Evolutionary conservation across 2,888 invertebrate genomes (phyloP).

Genomic region (Sinhomidia bicolor): DNA sequence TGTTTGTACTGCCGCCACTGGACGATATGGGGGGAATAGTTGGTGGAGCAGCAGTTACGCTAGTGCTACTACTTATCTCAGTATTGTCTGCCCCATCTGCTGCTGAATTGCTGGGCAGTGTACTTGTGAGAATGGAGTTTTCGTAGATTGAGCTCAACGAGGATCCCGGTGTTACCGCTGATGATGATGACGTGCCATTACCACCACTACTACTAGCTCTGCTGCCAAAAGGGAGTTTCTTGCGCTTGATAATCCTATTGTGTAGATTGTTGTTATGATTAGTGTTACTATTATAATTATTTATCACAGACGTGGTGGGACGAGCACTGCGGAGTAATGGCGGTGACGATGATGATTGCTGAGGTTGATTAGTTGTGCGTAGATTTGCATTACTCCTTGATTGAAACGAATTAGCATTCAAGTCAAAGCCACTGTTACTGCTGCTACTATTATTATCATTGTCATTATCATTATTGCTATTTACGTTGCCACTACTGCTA

Average conservation of each 20-base stretch:
- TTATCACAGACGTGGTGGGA: conserved; percentile 76
- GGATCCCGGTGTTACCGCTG: too few relatives aligned
- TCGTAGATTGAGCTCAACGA: conserved; percentile 53
- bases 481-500: conserved; percentile 15
- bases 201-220: conserved; percentile 41
- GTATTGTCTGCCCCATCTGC: not conserved
- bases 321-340: conserved; percentile 67
- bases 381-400: conserved; percentile 62
- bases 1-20: not conserved
- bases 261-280: conserved; percentile 68
- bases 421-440: conserved; percentile 35
- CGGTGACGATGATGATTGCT: not conserved
- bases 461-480: not conserved
- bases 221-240: conserved; percentile 70
- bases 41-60: too few relatives aligned
- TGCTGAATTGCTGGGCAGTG: not conserved
- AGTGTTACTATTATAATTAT: conserved; percentile 70
- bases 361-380: not conserved
- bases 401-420: conserved; percentile 50
- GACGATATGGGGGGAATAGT: not conserved
- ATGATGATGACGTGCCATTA: conserved; percentile 26
- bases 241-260: conserved; percentile 76
- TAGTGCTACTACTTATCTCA: conserved; percentile 25
- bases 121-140: conserved; percentile 54
- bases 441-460: conserved; percentile 32